phyloP scores from a whole-genome alignment of 2,797 vertebrate species.

The Platalea minor region DNA sequence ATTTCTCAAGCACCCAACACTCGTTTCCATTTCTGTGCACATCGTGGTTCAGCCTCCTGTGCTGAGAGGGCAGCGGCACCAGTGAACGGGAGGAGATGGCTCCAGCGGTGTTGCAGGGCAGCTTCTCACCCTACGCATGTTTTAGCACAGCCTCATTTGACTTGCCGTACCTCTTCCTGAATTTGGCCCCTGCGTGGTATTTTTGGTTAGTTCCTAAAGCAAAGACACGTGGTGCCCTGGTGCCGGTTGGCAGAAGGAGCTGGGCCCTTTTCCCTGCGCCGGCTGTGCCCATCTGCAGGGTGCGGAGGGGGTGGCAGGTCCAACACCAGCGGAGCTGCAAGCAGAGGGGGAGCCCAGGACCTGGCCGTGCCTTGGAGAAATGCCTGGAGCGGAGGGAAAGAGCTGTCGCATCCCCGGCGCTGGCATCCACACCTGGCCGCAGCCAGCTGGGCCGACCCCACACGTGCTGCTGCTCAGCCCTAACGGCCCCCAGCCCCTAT shows the following conservation, averaged over 20 bases:
- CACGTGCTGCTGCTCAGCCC: background rate
- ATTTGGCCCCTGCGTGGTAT: background rate
- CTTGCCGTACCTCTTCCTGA: background rate
- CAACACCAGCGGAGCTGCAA: background rate
- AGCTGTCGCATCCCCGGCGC: background rate
- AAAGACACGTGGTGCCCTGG: background rate
- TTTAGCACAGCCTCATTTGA: background rate
- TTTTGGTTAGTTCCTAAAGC: background rate
- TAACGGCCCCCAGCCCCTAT: background rate
- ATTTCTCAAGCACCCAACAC: background rate
- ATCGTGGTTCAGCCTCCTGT: rapidly evolving
- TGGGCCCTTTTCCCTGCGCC: no score
- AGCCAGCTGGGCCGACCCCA: background rate
- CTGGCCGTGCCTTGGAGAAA: background rate
- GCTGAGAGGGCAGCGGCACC: background rate
- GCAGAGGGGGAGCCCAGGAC: background rate
- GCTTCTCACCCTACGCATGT: background rate
- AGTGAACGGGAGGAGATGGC: background rate
- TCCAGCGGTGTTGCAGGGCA: background rate
- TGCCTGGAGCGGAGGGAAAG: background rate
- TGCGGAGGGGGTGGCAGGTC: background rate
- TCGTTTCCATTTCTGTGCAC: background rate
- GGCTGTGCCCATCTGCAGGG: background rate
- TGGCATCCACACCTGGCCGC: background rate
- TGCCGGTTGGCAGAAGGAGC: background rate